A percentile compares a stretch with the other conserved stretches of the same genome.
These are phyloP conservation scores for Mantis religiosa DNA, from an alignment of 2,888 invertebrate genomes.

Conservation along the genomic window DNA sequence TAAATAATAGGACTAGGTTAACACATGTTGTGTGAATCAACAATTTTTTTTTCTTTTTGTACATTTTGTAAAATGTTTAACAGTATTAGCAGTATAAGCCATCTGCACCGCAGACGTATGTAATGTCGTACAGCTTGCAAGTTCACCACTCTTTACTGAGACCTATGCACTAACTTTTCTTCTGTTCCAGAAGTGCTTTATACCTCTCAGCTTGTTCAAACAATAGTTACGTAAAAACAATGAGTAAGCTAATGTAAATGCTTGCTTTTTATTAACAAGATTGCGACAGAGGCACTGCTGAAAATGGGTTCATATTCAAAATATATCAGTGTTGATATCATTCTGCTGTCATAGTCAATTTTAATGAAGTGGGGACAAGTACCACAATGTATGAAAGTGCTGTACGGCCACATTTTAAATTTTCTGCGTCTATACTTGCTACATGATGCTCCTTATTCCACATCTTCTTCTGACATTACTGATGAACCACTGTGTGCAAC, in stretches of 20 bases:
- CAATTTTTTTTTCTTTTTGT: neutral
- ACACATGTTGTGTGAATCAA: neutral
- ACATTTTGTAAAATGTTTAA: neutral
- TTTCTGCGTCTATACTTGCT: neutral
- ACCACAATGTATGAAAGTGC: neutral
- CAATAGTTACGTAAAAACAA: neutral
- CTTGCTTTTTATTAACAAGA: neutral
- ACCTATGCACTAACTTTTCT: neutral
- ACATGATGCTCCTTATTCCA: slow-evolving; percentile 37
- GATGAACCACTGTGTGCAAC: slow-evolving; percentile 14
- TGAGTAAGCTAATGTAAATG: neutral
- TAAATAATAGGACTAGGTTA: neutral
- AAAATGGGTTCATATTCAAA: neutral
- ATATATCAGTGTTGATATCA: neutral
- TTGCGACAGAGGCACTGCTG: neutral
- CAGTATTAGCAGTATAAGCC: neutral
- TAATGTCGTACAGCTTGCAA: neutral
- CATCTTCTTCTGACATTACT: slow-evolving; percentile 42
- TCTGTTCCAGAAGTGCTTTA: neutral
- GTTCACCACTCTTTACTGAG: neutral
- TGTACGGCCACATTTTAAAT: neutral
- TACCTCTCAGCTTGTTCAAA: neutral
- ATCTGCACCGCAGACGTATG: neutral
- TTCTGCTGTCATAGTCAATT: slow-evolving; percentile 1
- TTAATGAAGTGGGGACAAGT: neutral